Conservation (phyloP, 92 coral and sea anemone genomes). For the Muricea muricata region DNA sequence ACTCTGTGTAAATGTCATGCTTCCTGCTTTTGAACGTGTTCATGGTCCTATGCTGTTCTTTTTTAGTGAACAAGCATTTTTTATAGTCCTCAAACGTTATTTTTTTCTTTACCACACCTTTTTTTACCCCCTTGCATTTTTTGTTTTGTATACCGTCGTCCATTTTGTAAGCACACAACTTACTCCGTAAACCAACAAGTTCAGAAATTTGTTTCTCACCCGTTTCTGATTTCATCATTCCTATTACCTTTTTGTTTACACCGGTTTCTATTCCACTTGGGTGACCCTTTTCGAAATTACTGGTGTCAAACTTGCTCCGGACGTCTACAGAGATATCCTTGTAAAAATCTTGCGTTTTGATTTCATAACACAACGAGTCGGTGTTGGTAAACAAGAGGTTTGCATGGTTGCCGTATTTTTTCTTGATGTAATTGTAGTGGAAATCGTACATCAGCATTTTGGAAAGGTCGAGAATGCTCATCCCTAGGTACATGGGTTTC, state of each 20-base stretch:
- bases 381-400: not conserved
- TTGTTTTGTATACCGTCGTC: too few species aligned
- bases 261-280: conserved; percentile 40
- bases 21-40: too few species aligned
- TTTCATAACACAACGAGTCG: too few species aligned
- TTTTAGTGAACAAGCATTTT: too few species aligned
- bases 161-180: not conserved
- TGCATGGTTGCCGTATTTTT: not conserved
- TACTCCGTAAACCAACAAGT: not conserved
- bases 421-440: not conserved
- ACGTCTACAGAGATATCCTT: conserved; percentile 49
- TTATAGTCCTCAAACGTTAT: too few species aligned
- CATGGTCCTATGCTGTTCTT: too few species aligned
- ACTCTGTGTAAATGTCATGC: too few species aligned
- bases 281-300: conserved; percentile 50
- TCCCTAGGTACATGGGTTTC: too few species aligned
- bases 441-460: not conserved
- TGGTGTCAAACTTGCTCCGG: conserved; percentile 47
- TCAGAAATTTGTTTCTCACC: conserved; percentile 43
- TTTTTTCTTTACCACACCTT: too few species aligned
- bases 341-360: too few species aligned
- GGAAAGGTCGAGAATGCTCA: too few species aligned
- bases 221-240: conserved; percentile 37
- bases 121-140: too few species aligned
- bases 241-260: conserved; percentile 47